A percentile compares a stretch with the other conserved stretches of the same genome.
Conservation (phyloP, 2,113 vertebrate genomes). For the Centrocercus urophasianus region DNA sequence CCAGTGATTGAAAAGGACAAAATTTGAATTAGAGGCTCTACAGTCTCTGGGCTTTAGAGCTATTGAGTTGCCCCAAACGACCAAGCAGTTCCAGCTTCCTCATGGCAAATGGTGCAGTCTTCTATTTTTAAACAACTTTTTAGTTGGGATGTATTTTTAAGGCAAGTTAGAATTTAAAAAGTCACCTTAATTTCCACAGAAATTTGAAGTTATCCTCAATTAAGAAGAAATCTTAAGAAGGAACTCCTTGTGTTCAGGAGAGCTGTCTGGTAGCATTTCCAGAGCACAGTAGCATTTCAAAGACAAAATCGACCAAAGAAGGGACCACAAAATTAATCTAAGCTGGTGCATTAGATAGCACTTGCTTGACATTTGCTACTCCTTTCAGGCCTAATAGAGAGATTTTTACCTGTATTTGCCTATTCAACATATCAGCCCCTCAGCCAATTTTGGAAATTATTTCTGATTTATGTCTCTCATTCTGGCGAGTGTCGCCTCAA, state of each 20-base stretch:
- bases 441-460: constrained; percentile 87
- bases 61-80: background rate
- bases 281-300: constrained; percentile 39
- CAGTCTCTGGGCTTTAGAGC: background rate
- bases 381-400: constrained; percentile 86
- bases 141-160: background rate
- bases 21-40: background rate
- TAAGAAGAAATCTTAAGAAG: background rate
- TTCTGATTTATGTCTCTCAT: constrained; percentile 86
- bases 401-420: constrained; percentile 88
- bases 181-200: background rate
- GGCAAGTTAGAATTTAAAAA: background rate
- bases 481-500: constrained; percentile 78
- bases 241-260: background rate
- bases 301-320: constrained; percentile 43
- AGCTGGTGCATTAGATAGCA: constrained; percentile 72
- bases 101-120: background rate
- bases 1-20: background rate
- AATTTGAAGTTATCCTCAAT: background rate
- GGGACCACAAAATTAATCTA: constrained; percentile 76
- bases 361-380: constrained; percentile 82
- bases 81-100: background rate
- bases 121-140: background rate
- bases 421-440: constrained; percentile 84
- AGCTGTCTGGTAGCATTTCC: constrained; percentile 38